These are phyloP conservation scores for Hypsopygia costalis DNA, from an alignment of 2,888 invertebrate genomes.

Conservation along the genomic window DNA sequence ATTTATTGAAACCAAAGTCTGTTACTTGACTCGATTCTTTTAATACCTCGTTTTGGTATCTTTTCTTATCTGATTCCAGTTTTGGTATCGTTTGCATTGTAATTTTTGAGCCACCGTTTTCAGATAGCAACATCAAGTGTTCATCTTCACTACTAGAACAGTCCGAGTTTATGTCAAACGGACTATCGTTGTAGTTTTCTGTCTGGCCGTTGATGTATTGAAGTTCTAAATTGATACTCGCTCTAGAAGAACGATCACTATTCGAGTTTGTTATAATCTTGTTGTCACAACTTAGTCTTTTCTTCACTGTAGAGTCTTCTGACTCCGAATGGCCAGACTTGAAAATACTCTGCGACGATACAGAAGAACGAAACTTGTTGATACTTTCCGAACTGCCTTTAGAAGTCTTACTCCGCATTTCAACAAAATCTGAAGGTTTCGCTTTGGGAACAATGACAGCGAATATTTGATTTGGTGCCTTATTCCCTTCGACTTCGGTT, in stretches of 20 bases:
- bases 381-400: constrained; percentile 58
- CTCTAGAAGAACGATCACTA: constrained; percentile 60
- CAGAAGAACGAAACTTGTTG: constrained; percentile 50
- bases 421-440: constrained; percentile 40
- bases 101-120: constrained; percentile 69
- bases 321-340: constrained; percentile 62
- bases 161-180: constrained; percentile 57
- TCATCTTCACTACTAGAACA: constrained; percentile 75
- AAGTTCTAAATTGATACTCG: constrained; percentile 62
- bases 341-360: constrained; percentile 60
- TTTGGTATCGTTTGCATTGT: constrained; percentile 67
- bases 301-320: constrained; percentile 64
- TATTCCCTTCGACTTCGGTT: constrained; percentile 37
- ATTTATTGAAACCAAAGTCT: constrained; percentile 59
- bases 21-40: constrained; percentile 62
- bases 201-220: constrained; percentile 58
- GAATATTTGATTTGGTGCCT: constrained; percentile 55
- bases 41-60: constrained; percentile 54
- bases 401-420: constrained; percentile 37
- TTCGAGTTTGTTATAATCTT: constrained; percentile 45
- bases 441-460: constrained; percentile 74
- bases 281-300: constrained; percentile 72
- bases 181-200: constrained; percentile 53
- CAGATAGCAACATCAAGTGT: constrained; percentile 66
- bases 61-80: constrained; percentile 36